phyloP scores from a whole-genome alignment of 1,140 invertebrate genomes.

The Drosophila subobscura region DNA sequence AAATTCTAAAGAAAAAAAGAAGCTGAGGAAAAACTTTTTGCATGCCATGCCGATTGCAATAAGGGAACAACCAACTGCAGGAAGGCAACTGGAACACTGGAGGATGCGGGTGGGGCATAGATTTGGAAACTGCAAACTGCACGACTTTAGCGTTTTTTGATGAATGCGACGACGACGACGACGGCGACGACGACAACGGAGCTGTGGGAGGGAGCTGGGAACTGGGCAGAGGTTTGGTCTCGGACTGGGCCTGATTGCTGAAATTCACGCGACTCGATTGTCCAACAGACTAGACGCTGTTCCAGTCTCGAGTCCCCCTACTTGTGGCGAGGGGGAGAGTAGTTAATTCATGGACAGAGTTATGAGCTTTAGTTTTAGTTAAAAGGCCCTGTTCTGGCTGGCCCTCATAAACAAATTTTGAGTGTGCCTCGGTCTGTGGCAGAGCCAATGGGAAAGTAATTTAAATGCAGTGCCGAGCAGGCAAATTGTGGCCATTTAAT shows the following conservation, averaged over 20 bases:
- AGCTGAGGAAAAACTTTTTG: conserved; percentile 32
- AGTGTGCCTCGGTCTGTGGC: conserved; percentile 22
- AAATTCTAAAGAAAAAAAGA: conserved; percentile 53
- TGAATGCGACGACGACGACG: conserved; percentile 65
- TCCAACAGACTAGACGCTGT: conserved; percentile 1
- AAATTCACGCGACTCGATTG: conserved; percentile 70
- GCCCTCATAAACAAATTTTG: conserved; percentile 75
- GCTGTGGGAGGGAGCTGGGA: conserved; percentile 9
- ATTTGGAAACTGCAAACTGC: conserved; percentile 60
- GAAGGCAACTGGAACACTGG: conserved; percentile 11
- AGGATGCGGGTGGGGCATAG: conserved; percentile 67
- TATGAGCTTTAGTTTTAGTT: conserved; percentile 80
- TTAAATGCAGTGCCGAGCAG: conserved; percentile 72
- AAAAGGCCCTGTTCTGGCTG: conserved; percentile 66
- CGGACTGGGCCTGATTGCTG: conserved; percentile 62
- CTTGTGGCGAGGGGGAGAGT: conserved; percentile 1
- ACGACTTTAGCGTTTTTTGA: conserved; percentile 73
- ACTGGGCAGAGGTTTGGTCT: conserved; percentile 5
- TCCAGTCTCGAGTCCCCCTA: too few species aligned
- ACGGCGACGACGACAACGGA: background rate
- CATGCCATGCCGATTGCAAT: conserved; percentile 65
- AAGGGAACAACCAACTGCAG: conserved; percentile 13
- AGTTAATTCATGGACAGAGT: conserved; percentile 32
- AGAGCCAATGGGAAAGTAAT: conserved; percentile 72
- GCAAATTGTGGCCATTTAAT: conserved; percentile 76